Evolutionary conservation across 2,888 invertebrate species (phyloP).

Genomic region (Stenoptilia bipunctidactyla): DNA sequence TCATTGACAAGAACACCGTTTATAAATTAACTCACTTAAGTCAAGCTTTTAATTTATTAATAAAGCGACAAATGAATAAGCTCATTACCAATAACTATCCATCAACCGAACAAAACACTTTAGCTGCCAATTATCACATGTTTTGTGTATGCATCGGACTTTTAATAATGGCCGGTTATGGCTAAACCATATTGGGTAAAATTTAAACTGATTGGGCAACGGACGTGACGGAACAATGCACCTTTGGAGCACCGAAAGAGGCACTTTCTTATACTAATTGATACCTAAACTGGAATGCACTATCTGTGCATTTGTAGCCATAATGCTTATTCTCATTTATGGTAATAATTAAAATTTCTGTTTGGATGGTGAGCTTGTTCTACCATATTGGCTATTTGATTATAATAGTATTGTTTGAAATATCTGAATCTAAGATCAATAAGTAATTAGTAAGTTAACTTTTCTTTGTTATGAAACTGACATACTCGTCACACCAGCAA

Average conservation of each 20-base stretch:
- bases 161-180: conserved; percentile 40
- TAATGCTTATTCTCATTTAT: not conserved
- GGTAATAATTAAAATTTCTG: not conserved
- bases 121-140: conserved; percentile 51
- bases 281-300: conserved; percentile 43
- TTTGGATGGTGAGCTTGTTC: too few species aligned
- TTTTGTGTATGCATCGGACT: conserved; percentile 30
- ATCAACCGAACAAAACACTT: not conserved
- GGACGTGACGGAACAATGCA: conserved; percentile 49
- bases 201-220: conserved; percentile 58
- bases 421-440: too few species aligned
- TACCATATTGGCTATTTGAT: too few species aligned
- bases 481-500: too few species aligned
- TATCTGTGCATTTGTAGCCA: conserved; percentile 16
- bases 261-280: conserved; percentile 45
- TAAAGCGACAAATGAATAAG: too few species aligned
- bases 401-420: too few species aligned
- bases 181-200: conserved; percentile 41
- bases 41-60: too few species aligned
- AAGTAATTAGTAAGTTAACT: too few species aligned
- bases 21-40: too few species aligned
- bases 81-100: not conserved
- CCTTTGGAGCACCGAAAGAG: conserved; percentile 1
- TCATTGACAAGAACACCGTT: too few species aligned
- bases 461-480: too few species aligned